These are phyloP conservation scores for Coryphaenoides rupestris DNA, from an alignment of 2,113 vertebrate species.

Conservation along the genomic window DNA sequence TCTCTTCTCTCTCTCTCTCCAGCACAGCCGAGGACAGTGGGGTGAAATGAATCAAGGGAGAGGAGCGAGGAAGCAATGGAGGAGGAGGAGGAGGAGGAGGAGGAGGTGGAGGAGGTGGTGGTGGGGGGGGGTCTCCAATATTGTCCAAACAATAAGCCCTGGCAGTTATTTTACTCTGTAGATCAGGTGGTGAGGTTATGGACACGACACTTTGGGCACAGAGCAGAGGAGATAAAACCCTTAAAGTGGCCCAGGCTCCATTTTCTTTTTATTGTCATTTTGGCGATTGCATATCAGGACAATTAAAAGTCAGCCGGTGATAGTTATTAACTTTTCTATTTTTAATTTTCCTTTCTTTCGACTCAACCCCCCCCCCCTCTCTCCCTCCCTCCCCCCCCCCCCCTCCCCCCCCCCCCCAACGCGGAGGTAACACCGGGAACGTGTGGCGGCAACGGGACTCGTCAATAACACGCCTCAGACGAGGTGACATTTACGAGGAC, in stretches of 20 bases:
- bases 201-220: slow-evolving; percentile 74
- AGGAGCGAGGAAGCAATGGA: slow-evolving; percentile 58
- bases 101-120: neutral
- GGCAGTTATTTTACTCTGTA: slow-evolving; percentile 78
- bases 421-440: slow-evolving; percentile 45
- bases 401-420: slow-evolving; percentile 46
- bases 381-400: slow-evolving; percentile 4
- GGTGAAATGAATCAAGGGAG: slow-evolving; percentile 85
- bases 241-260: slow-evolving; percentile 64
- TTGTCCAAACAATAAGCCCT: slow-evolving; percentile 80
- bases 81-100: no score
- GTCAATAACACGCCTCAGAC: slow-evolving; percentile 58
- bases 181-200: slow-evolving; percentile 73
- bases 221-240: slow-evolving; percentile 70
- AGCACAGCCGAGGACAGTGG: slow-evolving; percentile 81
- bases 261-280: slow-evolving; percentile 71
- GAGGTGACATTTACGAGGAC: slow-evolving; percentile 61
- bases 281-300: slow-evolving; percentile 74
- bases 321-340: slow-evolving; percentile 68
- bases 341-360: slow-evolving; percentile 55
- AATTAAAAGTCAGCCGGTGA: slow-evolving; percentile 70
- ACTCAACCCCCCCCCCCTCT: slow-evolving; percentile 8
- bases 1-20: no score
- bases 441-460: slow-evolving; percentile 40
- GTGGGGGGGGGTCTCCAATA: slow-evolving; percentile 63